Evolutionary conservation across 1,140 invertebrate species (phyloP).

Genomic region (Thaumetopoea pityocampa): DNA sequence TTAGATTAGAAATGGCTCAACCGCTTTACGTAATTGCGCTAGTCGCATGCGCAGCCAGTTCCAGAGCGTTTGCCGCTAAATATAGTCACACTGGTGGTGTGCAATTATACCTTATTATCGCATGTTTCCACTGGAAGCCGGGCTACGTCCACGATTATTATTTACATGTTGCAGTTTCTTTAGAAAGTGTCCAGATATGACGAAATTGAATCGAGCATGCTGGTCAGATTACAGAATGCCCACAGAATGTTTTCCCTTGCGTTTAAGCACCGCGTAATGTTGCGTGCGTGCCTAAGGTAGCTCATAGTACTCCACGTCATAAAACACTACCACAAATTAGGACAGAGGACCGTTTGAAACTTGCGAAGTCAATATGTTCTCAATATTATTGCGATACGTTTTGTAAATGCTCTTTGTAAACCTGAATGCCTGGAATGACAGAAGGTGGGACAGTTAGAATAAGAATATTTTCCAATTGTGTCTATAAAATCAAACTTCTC

Average conservation of each 20-base stretch:
- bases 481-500: too few species aligned
- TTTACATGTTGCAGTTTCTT: constrained; percentile 55
- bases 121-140: constrained; percentile 67
- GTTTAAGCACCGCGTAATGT: constrained; percentile 54
- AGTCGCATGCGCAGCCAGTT: constrained; percentile 66
- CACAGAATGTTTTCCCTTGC: constrained; percentile 42
- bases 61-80: constrained; percentile 69
- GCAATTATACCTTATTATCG: constrained; percentile 74
- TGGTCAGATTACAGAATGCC: constrained; percentile 47
- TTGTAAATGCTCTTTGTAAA: neutral
- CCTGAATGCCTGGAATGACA: constrained; percentile 9
- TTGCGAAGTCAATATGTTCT: constrained; percentile 6
- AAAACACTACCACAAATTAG: constrained; percentile 37
- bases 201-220: constrained; percentile 58
- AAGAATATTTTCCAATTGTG: too few species aligned
- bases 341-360: constrained; percentile 25
- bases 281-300: constrained; percentile 51
- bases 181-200: constrained; percentile 70
- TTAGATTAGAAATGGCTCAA: constrained; percentile 76
- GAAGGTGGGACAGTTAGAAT: too few species aligned
- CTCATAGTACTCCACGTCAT: constrained; percentile 19
- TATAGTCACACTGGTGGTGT: constrained; percentile 67
- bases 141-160: constrained; percentile 53
- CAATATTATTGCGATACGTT: constrained; percentile 1
- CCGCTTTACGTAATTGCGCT: constrained; percentile 74